Evolutionary conservation across 2,113 vertebrate species (phyloP).

Genomic region (Daphoenositta chrysoptera): DNA sequence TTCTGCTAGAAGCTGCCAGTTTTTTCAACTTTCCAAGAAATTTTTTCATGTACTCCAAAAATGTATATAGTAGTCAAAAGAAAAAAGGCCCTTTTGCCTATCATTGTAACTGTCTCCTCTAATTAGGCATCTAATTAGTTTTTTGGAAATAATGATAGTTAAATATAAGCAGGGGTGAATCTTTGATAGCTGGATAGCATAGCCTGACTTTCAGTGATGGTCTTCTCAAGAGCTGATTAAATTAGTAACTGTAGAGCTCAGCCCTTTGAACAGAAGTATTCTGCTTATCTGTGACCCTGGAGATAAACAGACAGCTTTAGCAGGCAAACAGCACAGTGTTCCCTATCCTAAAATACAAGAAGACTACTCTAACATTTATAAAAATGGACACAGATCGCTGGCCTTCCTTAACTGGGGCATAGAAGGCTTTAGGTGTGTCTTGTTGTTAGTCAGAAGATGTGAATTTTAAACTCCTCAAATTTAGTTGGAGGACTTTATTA

Average conservation of each 20-base stretch:
- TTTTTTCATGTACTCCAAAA: neutral
- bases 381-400: accelerated
- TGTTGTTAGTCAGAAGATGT: neutral
- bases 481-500: neutral
- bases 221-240: neutral
- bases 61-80: neutral
- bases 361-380: neutral
- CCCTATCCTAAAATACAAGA: neutral
- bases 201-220: neutral
- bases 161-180: neutral
- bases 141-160: neutral
- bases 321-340: neutral
- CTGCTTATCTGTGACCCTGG: neutral
- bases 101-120: neutral
- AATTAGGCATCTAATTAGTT: neutral
- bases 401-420: neutral
- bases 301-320: neutral
- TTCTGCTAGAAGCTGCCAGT: neutral
- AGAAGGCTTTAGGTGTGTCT: neutral
- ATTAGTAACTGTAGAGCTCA: neutral
- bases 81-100: neutral
- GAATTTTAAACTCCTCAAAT: neutral
- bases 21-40: neutral
- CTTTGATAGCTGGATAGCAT: neutral
- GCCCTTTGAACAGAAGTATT: neutral